Conservation (phyloP, 2,888 invertebrate species). For the Diaperis boleti region DNA sequence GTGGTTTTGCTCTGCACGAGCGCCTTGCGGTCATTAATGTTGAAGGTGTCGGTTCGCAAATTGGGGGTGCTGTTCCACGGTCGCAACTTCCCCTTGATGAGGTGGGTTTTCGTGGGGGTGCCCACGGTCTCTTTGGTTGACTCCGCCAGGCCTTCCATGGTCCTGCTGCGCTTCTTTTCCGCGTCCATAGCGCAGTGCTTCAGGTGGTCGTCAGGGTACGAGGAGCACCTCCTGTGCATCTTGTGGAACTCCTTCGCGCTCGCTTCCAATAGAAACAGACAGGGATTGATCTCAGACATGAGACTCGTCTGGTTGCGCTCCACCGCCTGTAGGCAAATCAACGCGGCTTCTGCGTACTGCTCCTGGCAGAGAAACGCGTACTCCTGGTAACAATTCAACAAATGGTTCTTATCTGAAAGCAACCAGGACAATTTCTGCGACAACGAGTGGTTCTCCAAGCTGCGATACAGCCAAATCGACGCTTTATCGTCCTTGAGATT, state of each 20-base stretch:
- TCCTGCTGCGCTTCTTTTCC: constrained; percentile 26
- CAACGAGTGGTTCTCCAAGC: constrained; percentile 70
- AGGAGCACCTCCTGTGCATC: constrained; percentile 70
- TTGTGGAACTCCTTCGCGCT: constrained; percentile 63
- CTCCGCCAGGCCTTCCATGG: constrained; percentile 14
- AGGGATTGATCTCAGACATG: constrained; percentile 73
- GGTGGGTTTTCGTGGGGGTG: constrained; percentile 24
- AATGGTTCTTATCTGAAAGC: constrained; percentile 72
- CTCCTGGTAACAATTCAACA: constrained; percentile 70
- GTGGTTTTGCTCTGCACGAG: constrained; percentile 59
- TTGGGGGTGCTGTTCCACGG: constrained; percentile 66
- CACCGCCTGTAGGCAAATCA: constrained; percentile 74
- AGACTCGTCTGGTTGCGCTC: constrained; percentile 74
- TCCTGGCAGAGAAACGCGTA: constrained; percentile 73
- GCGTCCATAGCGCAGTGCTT: constrained; percentile 52
- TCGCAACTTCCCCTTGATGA: constrained; percentile 60
- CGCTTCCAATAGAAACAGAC: constrained; percentile 64
- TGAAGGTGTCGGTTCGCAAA: constrained; percentile 53
- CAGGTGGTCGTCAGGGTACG: constrained; percentile 67
- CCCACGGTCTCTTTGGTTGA: constrained; percentile 22
- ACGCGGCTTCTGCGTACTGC: constrained; percentile 71
- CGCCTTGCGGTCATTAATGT: constrained; percentile 47
- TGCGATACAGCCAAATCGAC: constrained; percentile 69
- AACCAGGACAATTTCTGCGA: constrained; percentile 73
- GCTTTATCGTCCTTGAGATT: constrained; percentile 68